A percentile compares a stretch with the other conserved stretches of the same genome.
These are phyloP conservation scores for Cephus spinipes DNA, from an alignment of 2,888 invertebrate species.

Conservation along the genomic window DNA sequence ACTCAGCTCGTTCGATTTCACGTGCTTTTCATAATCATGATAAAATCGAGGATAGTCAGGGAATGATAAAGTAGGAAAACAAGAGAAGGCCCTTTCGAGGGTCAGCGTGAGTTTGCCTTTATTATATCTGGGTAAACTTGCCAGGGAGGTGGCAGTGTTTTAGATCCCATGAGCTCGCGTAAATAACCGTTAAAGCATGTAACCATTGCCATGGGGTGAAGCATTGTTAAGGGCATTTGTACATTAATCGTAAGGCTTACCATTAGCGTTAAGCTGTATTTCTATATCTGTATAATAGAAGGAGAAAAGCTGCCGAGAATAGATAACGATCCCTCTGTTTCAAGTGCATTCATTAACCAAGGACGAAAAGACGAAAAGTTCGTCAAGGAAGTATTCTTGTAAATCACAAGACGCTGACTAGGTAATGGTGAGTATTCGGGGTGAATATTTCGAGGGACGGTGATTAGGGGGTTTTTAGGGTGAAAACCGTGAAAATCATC, in stretches of 20 bases:
- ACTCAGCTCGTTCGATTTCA: not conserved
- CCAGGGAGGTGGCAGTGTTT: not conserved
- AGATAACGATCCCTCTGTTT: not conserved
- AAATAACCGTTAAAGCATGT: not conserved
- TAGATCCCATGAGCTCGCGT: not conserved
- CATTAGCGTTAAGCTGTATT: not conserved
- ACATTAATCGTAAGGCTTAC: not conserved
- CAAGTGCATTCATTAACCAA: not conserved
- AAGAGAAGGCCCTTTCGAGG: not conserved
- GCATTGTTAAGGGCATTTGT: not conserved
- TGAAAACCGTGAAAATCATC: slow-evolving; percentile 14
- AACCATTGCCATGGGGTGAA: not conserved
- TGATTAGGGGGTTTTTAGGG: not conserved
- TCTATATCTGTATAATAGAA: not conserved
- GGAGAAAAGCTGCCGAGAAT: not conserved
- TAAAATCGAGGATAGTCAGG: not conserved
- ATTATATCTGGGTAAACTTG: not conserved
- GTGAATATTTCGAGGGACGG: not conserved
- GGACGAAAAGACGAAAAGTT: not conserved
- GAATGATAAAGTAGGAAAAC: not conserved
- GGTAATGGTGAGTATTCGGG: not conserved
- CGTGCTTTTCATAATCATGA: not conserved
- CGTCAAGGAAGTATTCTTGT: not conserved
- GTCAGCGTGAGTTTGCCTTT: not conserved
- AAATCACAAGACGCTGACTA: not conserved